phyloP scores from a whole-genome alignment of 2,888 invertebrate genomes.

The Dendrolimus pini region DNA sequence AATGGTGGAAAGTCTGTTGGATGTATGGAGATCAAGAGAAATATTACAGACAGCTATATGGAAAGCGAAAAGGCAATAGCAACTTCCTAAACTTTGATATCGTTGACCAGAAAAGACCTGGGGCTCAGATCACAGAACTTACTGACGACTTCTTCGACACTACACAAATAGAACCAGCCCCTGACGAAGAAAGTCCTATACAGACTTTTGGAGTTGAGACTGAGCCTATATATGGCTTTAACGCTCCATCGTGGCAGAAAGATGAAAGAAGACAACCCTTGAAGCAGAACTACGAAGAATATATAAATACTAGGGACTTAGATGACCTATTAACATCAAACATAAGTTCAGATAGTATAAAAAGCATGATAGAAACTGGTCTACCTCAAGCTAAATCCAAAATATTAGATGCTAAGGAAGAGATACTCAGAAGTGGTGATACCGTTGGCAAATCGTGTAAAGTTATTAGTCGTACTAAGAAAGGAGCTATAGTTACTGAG shows the following conservation, averaged over 20 bases:
- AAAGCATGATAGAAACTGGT: slow-evolving; percentile 60
- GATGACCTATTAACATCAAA: slow-evolving; percentile 18
- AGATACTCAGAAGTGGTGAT: slow-evolving; percentile 54
- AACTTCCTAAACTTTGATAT: slow-evolving; percentile 50
- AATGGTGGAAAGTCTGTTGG: slow-evolving; percentile 95
- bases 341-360: slow-evolving; percentile 55
- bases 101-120: slow-evolving; percentile 54
- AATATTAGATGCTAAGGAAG: slow-evolving; percentile 56
- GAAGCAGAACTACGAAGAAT: slow-evolving; percentile 56
- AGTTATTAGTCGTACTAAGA: slow-evolving; percentile 56
- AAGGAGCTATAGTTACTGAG: slow-evolving; percentile 62
- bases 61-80: slow-evolving; percentile 70
- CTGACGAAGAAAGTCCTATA: slow-evolving; percentile 43
- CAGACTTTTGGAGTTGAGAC: slow-evolving; percentile 45
- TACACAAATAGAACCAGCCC: slow-evolving; percentile 55
- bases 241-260: slow-evolving; percentile 59
- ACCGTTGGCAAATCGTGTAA: slow-evolving; percentile 58
- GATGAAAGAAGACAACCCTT: slow-evolving; percentile 74
- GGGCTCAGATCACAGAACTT: slow-evolving; percentile 70
- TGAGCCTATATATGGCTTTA: slow-evolving; percentile 59
- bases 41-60: slow-evolving; percentile 89
- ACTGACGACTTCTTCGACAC: slow-evolving; percentile 67
- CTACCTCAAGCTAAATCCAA: slow-evolving; percentile 44
- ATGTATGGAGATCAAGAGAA: slow-evolving; percentile 91
- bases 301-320: slow-evolving; percentile 51